Conservation (phyloP, 1,140 invertebrate species). For the Heliconius eleuchia region DNA sequence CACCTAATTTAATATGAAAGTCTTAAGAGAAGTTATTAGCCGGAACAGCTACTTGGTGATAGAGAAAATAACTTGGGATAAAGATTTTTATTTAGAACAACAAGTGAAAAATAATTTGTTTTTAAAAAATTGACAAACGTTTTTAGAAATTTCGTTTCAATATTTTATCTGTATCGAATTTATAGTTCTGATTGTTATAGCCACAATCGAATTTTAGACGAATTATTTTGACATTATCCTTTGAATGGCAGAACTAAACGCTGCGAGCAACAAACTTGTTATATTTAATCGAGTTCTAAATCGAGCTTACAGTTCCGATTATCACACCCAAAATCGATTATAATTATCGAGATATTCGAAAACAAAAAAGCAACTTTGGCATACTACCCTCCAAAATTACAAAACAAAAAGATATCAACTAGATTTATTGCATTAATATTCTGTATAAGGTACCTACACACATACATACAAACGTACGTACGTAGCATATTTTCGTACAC, state of each 20-base stretch:
- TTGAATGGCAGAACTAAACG: no score
- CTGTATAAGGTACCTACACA: neutral
- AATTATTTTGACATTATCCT: no score
- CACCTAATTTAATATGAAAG: conserved; percentile 35
- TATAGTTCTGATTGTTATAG: neutral
- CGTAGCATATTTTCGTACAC: conserved; percentile 5
- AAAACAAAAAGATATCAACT: neutral
- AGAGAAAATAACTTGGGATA: neutral
- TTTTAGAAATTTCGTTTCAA: no score
- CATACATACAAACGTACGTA: neutral
- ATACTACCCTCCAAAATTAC: neutral
- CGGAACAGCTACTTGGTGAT: neutral
- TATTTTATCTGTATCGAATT: neutral
- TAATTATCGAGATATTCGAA: neutral
- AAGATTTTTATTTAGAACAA: neutral
- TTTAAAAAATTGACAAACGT: no score
- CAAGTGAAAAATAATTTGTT: neutral
- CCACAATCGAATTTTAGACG: no score
- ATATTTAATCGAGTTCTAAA: no score
- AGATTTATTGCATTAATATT: conserved; percentile 1
- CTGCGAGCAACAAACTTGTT: no score
- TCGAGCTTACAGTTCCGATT: neutral
- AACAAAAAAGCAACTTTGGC: neutral
- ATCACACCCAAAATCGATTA: neutral
- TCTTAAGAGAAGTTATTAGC: conserved; percentile 6